Percentiles rank a stretch among this genome's conserved stretches.
These are phyloP conservation scores for Melanerpes formicivorus DNA, from an alignment of 2,113 vertebrate species.

Conservation along the genomic window DNA sequence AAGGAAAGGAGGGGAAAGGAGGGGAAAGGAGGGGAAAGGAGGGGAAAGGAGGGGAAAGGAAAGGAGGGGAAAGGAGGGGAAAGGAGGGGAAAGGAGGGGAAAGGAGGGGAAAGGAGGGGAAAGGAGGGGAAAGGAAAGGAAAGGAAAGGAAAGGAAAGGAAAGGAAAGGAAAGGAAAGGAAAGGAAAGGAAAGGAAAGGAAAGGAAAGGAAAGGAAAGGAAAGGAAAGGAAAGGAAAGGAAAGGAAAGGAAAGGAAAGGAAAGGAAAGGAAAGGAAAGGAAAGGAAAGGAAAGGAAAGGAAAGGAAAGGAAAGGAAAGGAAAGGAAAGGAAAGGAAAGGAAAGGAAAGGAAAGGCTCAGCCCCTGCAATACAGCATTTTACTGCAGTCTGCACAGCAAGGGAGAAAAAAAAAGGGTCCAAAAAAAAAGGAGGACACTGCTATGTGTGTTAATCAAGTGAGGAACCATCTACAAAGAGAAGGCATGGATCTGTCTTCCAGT, in stretches of 20 bases:
- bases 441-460: constrained; percentile 69
- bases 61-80: too few relatives aligned
- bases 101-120: neutral
- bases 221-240: too few relatives aligned
- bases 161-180: too few relatives aligned
- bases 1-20: neutral
- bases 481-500: constrained; percentile 70
- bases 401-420: constrained; percentile 51
- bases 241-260: neutral
- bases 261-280: neutral
- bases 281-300: too few relatives aligned
- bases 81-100: neutral
- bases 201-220: too few relatives aligned
- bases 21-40: neutral
- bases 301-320: too few relatives aligned
- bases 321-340: too few relatives aligned
- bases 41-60: too few relatives aligned
- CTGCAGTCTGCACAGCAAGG: constrained; percentile 50
- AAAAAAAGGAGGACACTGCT: constrained; percentile 65
- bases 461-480: constrained; percentile 71
- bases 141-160: neutral
- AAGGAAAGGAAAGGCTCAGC: constrained; percentile 39
- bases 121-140: neutral
- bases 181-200: too few relatives aligned
- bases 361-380: constrained; percentile 61